Evolutionary conservation across 2,888 invertebrate species (phyloP).

Genomic region (Oxytorus armatus): DNA sequence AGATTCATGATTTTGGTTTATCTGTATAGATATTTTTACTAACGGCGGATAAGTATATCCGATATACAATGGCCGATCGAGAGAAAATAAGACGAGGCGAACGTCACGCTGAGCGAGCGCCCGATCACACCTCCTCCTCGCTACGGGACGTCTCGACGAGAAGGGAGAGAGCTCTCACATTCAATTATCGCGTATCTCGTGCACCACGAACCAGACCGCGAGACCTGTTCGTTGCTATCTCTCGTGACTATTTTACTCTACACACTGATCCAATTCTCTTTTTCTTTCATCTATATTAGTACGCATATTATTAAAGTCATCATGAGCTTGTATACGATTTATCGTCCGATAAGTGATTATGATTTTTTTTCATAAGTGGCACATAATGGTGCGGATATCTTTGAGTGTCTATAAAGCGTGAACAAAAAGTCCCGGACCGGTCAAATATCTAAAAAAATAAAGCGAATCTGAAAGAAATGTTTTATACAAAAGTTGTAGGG

Average conservation of each 20-base stretch:
- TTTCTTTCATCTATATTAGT: constrained; percentile 39
- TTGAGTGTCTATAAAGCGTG: too few relatives aligned
- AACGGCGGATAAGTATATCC: constrained; percentile 43
- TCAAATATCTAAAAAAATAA: too few relatives aligned
- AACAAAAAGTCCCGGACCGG: too few relatives aligned
- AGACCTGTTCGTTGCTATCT: constrained; percentile 56
- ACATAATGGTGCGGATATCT: background rate
- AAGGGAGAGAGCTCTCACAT: constrained; percentile 75
- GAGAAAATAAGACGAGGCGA: constrained; percentile 61
- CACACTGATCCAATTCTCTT: background rate
- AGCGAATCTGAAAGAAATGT: too few relatives aligned
- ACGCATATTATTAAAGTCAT: constrained; percentile 26
- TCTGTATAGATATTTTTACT: constrained; percentile 3
- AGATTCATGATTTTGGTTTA: too few relatives aligned
- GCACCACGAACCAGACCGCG: constrained; percentile 70
- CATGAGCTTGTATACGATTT: constrained; percentile 21
- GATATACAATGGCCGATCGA: constrained; percentile 51
- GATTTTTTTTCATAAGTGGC: background rate
- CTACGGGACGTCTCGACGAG: constrained; percentile 75
- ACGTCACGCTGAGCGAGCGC: constrained; percentile 80
- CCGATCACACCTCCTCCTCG: constrained; percentile 81
- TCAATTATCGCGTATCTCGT: constrained; percentile 79
- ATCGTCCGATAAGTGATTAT: background rate
- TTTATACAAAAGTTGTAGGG: too few relatives aligned
- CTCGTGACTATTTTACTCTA: constrained; percentile 11